Conservation (phyloP, 2,113 vertebrate species). For the Thymallus thymallus region DNA sequence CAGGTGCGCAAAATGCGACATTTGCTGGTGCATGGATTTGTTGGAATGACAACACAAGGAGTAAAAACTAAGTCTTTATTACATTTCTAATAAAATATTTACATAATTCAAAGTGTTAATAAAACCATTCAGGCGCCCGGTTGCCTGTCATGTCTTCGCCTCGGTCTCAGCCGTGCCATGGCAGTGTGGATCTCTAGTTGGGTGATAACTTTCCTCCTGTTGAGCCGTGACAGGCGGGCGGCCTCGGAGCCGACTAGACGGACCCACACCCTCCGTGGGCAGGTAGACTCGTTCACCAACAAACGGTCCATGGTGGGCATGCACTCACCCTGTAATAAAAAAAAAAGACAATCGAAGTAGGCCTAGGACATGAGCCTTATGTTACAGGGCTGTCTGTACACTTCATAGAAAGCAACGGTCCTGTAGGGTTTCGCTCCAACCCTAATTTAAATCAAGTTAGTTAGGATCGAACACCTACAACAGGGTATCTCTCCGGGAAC, state of each 20-base stretch:
- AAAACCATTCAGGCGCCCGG: neutral
- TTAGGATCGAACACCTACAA: too few relatives aligned
- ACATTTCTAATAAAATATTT: neutral
- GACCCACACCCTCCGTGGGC: constrained; percentile 48
- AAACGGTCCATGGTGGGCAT: neutral
- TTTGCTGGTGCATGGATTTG: too few relatives aligned
- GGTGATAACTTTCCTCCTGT: constrained; percentile 58
- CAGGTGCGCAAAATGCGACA: neutral
- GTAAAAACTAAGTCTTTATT: neutral
- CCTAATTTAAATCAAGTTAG: too few relatives aligned
- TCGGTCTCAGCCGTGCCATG: constrained; percentile 19
- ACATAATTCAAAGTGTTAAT: neutral
- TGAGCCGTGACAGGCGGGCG: constrained; percentile 56
- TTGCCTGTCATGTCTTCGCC: constrained; percentile 47
- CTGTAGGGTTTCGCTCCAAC: too few relatives aligned
- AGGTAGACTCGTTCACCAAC: constrained; percentile 6
- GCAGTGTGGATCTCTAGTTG: constrained; percentile 60
- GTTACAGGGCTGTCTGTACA: too few relatives aligned
- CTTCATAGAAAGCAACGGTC: too few relatives aligned
- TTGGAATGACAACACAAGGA: neutral
- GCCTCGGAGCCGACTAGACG: constrained; percentile 64
- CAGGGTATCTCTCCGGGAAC: too few relatives aligned
- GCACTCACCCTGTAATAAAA: constrained; percentile 25
- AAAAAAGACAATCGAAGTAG: neutral
- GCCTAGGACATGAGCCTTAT: too few relatives aligned